Evolutionary conservation across 2,888 invertebrate genomes (phyloP).

Genomic region (Pharmacophagus antenor): DNA sequence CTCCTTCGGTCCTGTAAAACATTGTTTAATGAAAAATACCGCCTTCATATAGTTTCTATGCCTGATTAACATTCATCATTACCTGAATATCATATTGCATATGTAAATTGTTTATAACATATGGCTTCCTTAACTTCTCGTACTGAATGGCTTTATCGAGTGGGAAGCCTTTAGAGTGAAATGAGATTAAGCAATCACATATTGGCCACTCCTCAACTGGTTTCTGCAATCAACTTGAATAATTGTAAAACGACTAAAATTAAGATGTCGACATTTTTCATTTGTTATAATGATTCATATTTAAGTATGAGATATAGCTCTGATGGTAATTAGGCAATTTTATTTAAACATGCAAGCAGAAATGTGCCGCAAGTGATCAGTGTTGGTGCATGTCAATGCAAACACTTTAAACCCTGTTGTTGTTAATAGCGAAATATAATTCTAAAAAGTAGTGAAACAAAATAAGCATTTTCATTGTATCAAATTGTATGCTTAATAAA

Average conservation of each 20-base stretch:
- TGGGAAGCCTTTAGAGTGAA: slow-evolving; percentile 99
- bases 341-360: slow-evolving; percentile 25
- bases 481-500: background rate
- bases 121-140: slow-evolving; percentile 95
- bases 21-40: background rate
- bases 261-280: background rate
- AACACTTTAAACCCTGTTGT: slow-evolving; percentile 19
- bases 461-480: slow-evolving; percentile 17
- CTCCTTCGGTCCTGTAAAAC: slow-evolving; percentile 89
- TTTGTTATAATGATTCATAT: slow-evolving; percentile 14
- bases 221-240: slow-evolving; percentile 79
- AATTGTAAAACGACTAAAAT: slow-evolving; percentile 16
- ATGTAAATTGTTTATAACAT: slow-evolving; percentile 98
- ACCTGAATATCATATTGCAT: slow-evolving; percentile 99
- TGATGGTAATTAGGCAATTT: slow-evolving; percentile 23
- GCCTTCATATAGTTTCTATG: background rate
- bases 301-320: slow-evolving; percentile 20
- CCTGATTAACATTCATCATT: slow-evolving; percentile 33
- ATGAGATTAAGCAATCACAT: slow-evolving; percentile 98
- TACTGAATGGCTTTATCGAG: slow-evolving; percentile 98
- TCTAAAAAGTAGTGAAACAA: slow-evolving; percentile 28
- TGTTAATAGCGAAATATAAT: slow-evolving; percentile 25
- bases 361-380: slow-evolving; percentile 26
- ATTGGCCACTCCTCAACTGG: slow-evolving; percentile 99
- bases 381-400: slow-evolving; percentile 18